Percentiles rank a stretch among this genome's conserved stretches.
phyloP scores from a whole-genome alignment of 1,140 invertebrate genomes.

The Meteorus sp. region DNA sequence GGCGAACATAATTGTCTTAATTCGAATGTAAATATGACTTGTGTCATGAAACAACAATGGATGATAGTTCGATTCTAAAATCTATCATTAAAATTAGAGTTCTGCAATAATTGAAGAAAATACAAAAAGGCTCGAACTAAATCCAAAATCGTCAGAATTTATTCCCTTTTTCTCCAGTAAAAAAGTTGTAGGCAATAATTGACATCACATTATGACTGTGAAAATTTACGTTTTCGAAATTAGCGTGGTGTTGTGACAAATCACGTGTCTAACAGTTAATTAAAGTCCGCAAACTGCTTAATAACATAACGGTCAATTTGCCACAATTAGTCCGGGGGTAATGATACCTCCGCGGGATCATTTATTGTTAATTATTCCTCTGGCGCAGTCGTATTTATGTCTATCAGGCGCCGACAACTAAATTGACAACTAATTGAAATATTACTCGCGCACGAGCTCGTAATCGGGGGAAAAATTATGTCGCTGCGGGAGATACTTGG shows the following conservation, averaged over 20 bases:
- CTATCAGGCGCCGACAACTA: slow-evolving; percentile 49
- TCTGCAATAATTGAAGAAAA: no score
- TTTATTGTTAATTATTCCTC: slow-evolving; percentile 55
- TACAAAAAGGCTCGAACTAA: no score
- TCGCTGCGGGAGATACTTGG: slow-evolving; percentile 16
- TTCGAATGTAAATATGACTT: slow-evolving; percentile 5
- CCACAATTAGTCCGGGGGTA: slow-evolving; percentile 46
- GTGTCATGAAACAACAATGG: neutral
- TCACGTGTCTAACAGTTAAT: slow-evolving; percentile 41
- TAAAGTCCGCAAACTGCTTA: slow-evolving; percentile 45
- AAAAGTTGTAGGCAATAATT: no score
- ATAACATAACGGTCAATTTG: slow-evolving; percentile 54
- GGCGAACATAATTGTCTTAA: slow-evolving; percentile 16
- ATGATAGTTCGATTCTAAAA: neutral
- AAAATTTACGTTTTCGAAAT: no score
- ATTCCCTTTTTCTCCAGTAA: no score
- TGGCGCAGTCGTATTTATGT: slow-evolving; percentile 23
- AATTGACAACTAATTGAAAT: slow-evolving; percentile 56
- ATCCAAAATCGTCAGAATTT: no score
- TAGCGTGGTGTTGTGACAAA: slow-evolving; percentile 29
- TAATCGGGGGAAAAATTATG: slow-evolving; percentile 42
- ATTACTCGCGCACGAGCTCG: slow-evolving; percentile 35
- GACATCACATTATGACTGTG: no score
- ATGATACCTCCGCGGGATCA: slow-evolving; percentile 49
- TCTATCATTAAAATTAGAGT: neutral